Evolutionary conservation across 1,140 invertebrate species (phyloP).

Genomic region (Penaeus indicus): DNA sequence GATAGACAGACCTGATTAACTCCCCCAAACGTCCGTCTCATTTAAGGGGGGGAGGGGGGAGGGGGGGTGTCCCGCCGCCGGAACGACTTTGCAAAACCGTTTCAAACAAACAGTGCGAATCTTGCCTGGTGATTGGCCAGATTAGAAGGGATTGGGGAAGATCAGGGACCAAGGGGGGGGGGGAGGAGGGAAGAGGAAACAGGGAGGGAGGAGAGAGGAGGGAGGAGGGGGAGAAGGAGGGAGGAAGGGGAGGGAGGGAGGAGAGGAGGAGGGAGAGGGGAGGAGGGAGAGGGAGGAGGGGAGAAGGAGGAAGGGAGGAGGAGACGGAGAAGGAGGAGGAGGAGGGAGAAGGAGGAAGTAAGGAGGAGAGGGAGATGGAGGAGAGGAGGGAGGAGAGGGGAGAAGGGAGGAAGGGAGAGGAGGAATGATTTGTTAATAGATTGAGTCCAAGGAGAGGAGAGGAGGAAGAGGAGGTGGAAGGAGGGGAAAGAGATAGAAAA

Average conservation of each 20-base stretch:
- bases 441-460: not conserved
- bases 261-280: not conserved
- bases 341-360: not conserved
- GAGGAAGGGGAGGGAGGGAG: not conserved
- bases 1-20: not conserved
- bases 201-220: not conserved
- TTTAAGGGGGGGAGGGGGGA: not conserved
- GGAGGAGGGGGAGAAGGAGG: not conserved
- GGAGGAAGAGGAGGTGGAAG: not conserved
- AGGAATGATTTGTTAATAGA: not conserved
- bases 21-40: slow-evolving; percentile 5
- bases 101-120: slow-evolving; percentile 39
- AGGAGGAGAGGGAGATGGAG: not conserved
- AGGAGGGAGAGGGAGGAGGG: not conserved
- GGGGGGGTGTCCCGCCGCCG: not conserved
- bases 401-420: not conserved
- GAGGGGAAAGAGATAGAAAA: not conserved
- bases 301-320: not conserved
- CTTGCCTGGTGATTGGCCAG: slow-evolving; percentile 52
- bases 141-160: slow-evolving; percentile 48
- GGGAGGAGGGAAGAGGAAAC: slow-evolving; percentile 39
- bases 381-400: slow-evolving; percentile 4
- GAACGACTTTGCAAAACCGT: slow-evolving; percentile 25
- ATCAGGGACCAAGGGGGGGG: slow-evolving; percentile 37
- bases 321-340: not conserved